These are phyloP conservation scores for Periplaneta americana DNA, from an alignment of 1,140 invertebrate species.

Conservation along the genomic window DNA sequence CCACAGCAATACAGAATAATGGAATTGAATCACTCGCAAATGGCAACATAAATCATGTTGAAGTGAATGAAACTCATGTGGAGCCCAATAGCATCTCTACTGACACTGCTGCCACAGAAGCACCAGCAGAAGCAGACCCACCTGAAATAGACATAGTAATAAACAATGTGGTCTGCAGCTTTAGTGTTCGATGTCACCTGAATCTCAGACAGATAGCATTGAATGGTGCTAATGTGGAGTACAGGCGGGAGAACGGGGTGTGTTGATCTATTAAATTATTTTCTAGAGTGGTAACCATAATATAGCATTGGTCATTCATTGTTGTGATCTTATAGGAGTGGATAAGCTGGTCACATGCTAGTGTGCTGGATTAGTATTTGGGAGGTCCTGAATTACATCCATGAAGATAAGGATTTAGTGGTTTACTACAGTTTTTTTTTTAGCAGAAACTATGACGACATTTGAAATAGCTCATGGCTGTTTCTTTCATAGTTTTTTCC, in stretches of 20 bases:
- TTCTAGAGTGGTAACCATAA: too few species aligned
- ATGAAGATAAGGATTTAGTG: too few species aligned
- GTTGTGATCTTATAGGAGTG: too few species aligned
- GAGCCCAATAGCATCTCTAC: slow-evolving; percentile 23
- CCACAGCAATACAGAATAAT: slow-evolving; percentile 67
- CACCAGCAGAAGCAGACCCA: slow-evolving; percentile 24
- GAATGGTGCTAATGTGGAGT: slow-evolving; percentile 91
- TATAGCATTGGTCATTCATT: too few species aligned
- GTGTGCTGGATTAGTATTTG: too few species aligned
- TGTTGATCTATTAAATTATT: too few species aligned
- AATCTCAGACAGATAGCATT: slow-evolving; percentile 93
- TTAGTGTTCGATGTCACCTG: slow-evolving; percentile 94
- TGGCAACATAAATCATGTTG: slow-evolving; percentile 43
- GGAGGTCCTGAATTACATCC: too few species aligned
- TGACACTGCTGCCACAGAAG: slow-evolving; percentile 43
- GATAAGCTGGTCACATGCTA: too few species aligned
- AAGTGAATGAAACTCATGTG: slow-evolving; percentile 36
- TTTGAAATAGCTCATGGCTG: too few species aligned
- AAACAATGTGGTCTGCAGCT: slow-evolving; percentile 98
- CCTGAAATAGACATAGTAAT: slow-evolving; percentile 91
- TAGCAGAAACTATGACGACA: too few species aligned
- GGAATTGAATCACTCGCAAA: slow-evolving; percentile 59
- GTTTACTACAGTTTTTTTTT: too few species aligned
- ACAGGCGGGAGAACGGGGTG: slow-evolving; percentile 88
- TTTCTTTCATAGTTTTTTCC: too few species aligned